Evolutionary conservation across 2,797 vertebrate genomes (phyloP).

Genomic region (Tarsius wallacei): DNA sequence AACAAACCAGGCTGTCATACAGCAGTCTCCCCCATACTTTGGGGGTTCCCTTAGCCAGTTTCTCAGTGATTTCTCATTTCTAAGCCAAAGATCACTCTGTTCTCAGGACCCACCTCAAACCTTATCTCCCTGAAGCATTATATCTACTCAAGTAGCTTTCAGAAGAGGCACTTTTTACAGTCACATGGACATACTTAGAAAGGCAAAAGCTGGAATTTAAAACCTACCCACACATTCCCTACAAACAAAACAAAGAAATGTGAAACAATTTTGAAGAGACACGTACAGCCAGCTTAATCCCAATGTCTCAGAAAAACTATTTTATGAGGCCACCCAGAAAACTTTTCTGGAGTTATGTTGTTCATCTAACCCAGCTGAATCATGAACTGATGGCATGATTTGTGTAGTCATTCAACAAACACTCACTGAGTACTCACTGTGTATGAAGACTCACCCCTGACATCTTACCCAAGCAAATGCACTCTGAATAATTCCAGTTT

Average conservation of each 20-base stretch:
- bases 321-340: neutral
- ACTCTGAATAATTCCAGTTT: neutral
- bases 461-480: neutral
- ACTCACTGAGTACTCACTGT: neutral
- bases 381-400: neutral
- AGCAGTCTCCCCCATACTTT: neutral
- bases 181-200: neutral
- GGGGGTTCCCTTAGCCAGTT: neutral
- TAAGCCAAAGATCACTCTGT: constrained; percentile 39
- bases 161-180: neutral
- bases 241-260: constrained; percentile 37
- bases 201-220: constrained; percentile 3
- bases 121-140: constrained; percentile 26
- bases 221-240: neutral
- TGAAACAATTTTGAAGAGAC: neutral
- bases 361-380: neutral
- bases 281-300: neutral
- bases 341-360: neutral
- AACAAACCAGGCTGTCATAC: neutral
- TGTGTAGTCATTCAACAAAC: neutral
- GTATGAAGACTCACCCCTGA: neutral
- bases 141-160: neutral
- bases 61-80: constrained; percentile 15
- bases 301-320: neutral
- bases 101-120: constrained; percentile 34